Evolutionary conservation across 2,888 invertebrate species (phyloP), one percentile per base, ranked within the genome.

Genomic region (Onthophagus sagittarius): DNA sequence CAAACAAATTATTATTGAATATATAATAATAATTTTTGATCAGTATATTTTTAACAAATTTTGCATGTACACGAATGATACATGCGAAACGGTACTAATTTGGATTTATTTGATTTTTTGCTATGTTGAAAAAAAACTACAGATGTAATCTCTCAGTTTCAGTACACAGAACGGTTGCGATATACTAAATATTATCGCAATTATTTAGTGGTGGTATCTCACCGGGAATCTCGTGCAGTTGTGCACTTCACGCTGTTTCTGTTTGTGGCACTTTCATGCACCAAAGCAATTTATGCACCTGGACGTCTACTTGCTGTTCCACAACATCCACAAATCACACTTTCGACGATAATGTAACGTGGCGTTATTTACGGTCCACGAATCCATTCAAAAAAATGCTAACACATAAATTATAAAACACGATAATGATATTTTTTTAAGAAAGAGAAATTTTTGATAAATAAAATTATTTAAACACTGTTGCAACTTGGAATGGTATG

Each of bases 191-290:
- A 67, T 67, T 67, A 67, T 67, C 32, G 67, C n/a, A 15, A 32
- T 67, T 67, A 67, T 67, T 67, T 67, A 67, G 67, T 67, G 67
- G n/a, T n/a, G 67, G 67, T 67, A 67, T 67, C 67, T 67, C 67
- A 67, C 67, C 67, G 32, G 32, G 23, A 15, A 67, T 67, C 67
- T 32, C 31, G 67, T 67, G 67, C 67, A 53, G 9, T 53, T 53
- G 39, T 53, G 39, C 39, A 53, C 23, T 67, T 67, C 67, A 67
- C 67, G 67, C 67, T 67, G 67, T 67, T 67, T 53, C 39, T 67
- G 67, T 67, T 67, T 67, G 31, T 67, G 67, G 67, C 31, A 67
- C 32, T 67, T 67, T 32, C 67, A 67, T n/a, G 31, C n/a, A 32
- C 67, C 31, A 67, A 23, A 31, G 23, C 32, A 31, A 67, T 67